Base-by-base conservation (phyloP, 1,140 invertebrate species). In the Lethocerus indicus region DNA sequence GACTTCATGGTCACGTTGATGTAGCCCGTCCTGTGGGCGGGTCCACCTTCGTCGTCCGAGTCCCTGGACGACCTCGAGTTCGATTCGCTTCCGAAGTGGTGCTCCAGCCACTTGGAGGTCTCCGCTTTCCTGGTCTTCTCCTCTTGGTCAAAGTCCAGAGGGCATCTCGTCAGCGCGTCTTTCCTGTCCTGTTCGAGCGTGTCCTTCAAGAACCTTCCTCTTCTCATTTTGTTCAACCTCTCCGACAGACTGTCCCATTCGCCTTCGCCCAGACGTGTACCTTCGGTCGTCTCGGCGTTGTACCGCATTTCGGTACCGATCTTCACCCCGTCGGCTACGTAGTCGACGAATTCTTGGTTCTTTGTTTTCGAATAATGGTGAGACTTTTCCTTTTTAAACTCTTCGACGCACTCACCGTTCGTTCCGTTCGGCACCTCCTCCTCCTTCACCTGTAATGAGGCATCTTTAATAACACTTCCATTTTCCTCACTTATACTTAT, bases 41-140 rank as follows among this genome's bases (percentile, higher is more conserved):
- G n/a, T n/a, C n/a, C n/a, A 2, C 54, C 54, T 40, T 67, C 64
- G 14, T 73, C 67, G 4, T 73, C 61, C 0, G 75, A 78, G 47
- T 79, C 79, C 39, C 77, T 77, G 0, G 82, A 85, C 0, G 81
- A 82, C 9, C 78, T 69, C 6, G 50, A 51, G 16, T 32, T 35
- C 1, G 81, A 85, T 43, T 85, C 86, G 61, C 84, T 87, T 35
- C 87, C 87, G 58, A 90, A 91, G 60, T 91, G 87, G 57, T 81
- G 79, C 54, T 90, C 86, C 14, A 89, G 67, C 86, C 83, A 94
- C 64, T 82, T 88, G 54, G 79, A 84, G 0, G 84, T 93, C 71
- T 85, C 88, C 55, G 79, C 79, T 67, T 87, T 85, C 44, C 85
- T 71, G 1, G 87, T 87, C 61, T 89, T 80, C 60, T 91, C 85